Evolutionary conservation across 1,140 invertebrate species (phyloP), one percentile per base, ranked within the genome.

Genomic region (Mamestra configurata): DNA sequence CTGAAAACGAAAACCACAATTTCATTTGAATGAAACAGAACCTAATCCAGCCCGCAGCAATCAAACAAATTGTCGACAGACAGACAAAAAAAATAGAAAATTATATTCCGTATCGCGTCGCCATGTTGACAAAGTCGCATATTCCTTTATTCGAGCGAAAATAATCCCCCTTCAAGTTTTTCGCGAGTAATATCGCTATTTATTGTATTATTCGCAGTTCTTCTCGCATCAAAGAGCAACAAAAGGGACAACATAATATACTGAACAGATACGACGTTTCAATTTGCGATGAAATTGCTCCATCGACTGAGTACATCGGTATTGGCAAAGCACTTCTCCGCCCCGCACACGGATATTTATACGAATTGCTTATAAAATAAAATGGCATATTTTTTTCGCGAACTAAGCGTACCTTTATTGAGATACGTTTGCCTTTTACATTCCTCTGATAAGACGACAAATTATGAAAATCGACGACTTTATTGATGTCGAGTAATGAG

Each of bases 171-270:
- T 8, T n/a, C 22, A 66, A 64, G 72, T 24, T 82, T 79, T 77
- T 79, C 80, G 68, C 37, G 66, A 55, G 76, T 64, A 70, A 80
- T 83, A 82, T 84, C 79, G 71, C 61, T 70, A 70, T 87, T 84
- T 86, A 86, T 89, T 86, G 77, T 86, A 82, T 87, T 85, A 86
- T 82, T 84, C 75, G 68, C 70, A 82, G 85, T 87, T 85, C 53
- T 82, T 84, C 75, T 85, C 85, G 80, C 87, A 85, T 89, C 87
- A 88, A 84, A 88, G 81, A 81, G 59, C 84, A 79, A 87, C 88
- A 88, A 88, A 86, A 79, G 71, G 73, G 43, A 37, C 57, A 77
- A 49, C 35, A 75, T 64, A 79, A 66, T 79, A 70, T 77, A 61
- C 31, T 66, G 49, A 70, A 43, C 53, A 81, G 73, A 73, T 81